Conservation (phyloP, 2,113 vertebrate genomes). For the Manacus vitellinus region DNA sequence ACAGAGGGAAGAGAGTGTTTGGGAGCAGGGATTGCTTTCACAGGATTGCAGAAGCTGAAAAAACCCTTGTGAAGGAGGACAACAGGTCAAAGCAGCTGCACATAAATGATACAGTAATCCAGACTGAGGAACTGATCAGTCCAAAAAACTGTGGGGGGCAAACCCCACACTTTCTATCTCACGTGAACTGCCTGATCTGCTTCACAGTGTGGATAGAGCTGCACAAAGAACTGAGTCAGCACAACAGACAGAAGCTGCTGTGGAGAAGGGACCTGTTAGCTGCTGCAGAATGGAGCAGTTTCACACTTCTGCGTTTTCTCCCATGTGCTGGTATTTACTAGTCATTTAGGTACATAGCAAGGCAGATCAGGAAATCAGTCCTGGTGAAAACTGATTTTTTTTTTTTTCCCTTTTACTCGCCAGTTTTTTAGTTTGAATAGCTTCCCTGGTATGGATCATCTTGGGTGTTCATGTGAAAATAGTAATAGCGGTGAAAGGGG, state of each 20-base stretch:
- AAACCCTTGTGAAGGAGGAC: rapidly evolving
- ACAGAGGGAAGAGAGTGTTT: neutral
- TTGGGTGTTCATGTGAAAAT: neutral
- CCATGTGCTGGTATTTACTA: neutral
- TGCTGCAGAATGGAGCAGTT: neutral
- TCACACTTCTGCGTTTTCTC: neutral
- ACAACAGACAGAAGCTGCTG: neutral
- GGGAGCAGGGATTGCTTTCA: neutral
- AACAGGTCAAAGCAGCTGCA: neutral
- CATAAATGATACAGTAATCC: neutral
- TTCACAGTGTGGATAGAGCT: neutral
- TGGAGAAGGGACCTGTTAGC: neutral
- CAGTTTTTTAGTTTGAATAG: neutral
- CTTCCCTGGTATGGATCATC: neutral
- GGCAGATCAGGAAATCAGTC: neutral
- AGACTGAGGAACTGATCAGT: neutral
- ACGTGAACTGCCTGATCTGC: neutral
- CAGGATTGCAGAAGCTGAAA: neutral
- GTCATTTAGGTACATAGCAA: neutral
- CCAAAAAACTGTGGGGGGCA: neutral
- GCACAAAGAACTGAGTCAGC: rapidly evolving
- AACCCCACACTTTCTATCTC: rapidly evolving
- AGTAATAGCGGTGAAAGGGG: neutral
- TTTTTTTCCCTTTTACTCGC: neutral
- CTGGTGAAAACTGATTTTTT: neutral